Conservation (phyloP, 92 coral and sea anemone genomes). For the Heteractis magnifica region DNA sequence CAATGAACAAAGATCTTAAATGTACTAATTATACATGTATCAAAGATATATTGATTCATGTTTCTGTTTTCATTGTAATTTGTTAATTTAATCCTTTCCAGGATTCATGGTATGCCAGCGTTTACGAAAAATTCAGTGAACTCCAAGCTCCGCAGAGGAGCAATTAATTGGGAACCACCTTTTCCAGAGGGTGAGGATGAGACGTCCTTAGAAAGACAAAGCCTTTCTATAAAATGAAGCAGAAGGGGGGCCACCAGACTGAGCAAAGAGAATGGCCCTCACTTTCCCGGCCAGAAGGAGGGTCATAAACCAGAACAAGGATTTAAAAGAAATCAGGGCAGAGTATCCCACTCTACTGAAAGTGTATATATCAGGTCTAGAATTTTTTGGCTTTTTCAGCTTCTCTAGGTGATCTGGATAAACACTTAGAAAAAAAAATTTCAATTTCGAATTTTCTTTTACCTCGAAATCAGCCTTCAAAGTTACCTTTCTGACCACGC, state of each 20-base stretch:
- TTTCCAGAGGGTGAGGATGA: slow-evolving; percentile 75
- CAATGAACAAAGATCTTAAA: too few relatives aligned
- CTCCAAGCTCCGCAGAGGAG: slow-evolving; percentile 46
- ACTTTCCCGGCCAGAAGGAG: slow-evolving; percentile 58
- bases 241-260: neutral
- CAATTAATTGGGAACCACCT: slow-evolving; percentile 72
- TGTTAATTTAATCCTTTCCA: neutral
- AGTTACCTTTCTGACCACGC: too few relatives aligned
- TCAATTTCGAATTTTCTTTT: too few relatives aligned
- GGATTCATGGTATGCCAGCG: slow-evolving; percentile 61
- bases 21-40: too few relatives aligned
- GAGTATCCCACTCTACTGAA: slow-evolving; percentile 69
- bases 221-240: slow-evolving; percentile 45
- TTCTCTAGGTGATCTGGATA: too few relatives aligned
- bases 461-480: too few relatives aligned
- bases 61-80: too few relatives aligned
- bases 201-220: slow-evolving; percentile 46
- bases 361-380: too few relatives aligned
- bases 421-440: too few relatives aligned
- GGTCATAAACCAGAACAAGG: slow-evolving; percentile 28
- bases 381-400: too few relatives aligned
- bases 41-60: too few relatives aligned
- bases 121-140: slow-evolving; percentile 49
- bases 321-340: slow-evolving; percentile 26
- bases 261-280: slow-evolving; percentile 43